These are phyloP conservation scores for Leptopilina boulardi DNA, from an alignment of 1,140 invertebrate species.

Conservation along the genomic window DNA sequence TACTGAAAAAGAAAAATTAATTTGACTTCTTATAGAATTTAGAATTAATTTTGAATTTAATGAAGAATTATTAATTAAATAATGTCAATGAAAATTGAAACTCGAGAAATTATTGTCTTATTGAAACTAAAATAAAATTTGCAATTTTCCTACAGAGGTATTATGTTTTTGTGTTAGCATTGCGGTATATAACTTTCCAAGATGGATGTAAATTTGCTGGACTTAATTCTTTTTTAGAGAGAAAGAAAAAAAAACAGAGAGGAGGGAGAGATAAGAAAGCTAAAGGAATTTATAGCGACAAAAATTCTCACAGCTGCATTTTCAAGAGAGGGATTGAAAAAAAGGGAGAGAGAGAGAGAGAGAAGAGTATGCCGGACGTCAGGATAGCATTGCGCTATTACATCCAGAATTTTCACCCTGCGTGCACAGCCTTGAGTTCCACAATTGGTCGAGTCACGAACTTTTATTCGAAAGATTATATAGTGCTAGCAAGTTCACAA, in stretches of 20 bases:
- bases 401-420: slow-evolving; percentile 18
- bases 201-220: not conserved
- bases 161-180: not conserved
- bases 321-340: not conserved
- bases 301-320: slow-evolving; percentile 19
- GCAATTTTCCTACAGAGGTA: not conserved
- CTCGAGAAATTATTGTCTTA: too few relatives aligned
- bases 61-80: too few relatives aligned
- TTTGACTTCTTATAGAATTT: too few relatives aligned
- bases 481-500: slow-evolving; percentile 3
- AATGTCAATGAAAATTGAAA: too few relatives aligned
- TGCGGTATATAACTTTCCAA: not conserved
- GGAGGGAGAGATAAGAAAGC: not conserved
- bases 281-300: slow-evolving; percentile 7
- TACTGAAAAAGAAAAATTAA: too few relatives aligned
- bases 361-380: slow-evolving; percentile 30
- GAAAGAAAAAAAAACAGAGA: not conserved
- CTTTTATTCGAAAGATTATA: slow-evolving; percentile 29
- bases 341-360: not conserved
- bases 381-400: slow-evolving; percentile 36
- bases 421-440: slow-evolving; percentile 28
- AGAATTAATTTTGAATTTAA: too few relatives aligned
- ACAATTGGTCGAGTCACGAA: slow-evolving; percentile 29
- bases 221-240: not conserved
- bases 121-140: not conserved